A percentile compares a stretch with the other conserved stretches of the same genome.
These are phyloP conservation scores for Dendrophyllia cribrosa DNA, from an alignment of 64 coral and sea anemone genomes.

Conservation along the genomic window DNA sequence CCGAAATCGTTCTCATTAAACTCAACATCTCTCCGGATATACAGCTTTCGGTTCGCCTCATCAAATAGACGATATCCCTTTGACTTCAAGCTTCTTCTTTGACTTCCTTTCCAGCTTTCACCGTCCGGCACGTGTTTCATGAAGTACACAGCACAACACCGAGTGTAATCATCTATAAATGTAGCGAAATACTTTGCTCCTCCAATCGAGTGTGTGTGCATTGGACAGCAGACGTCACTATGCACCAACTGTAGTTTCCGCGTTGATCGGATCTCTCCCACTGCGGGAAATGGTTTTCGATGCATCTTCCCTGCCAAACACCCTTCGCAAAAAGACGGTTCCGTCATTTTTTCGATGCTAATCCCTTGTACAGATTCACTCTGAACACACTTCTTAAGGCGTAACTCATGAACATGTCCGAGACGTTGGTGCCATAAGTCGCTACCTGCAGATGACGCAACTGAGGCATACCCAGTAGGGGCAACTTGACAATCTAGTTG, in stretches of 20 bases:
- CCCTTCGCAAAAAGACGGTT: conserved; percentile 30
- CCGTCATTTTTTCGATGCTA: conserved; percentile 17
- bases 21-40: conserved; percentile 47
- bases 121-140: conserved; percentile 30
- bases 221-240: conserved; percentile 53
- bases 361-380: conserved; percentile 40
- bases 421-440: conserved; percentile 62
- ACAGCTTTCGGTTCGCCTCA: conserved; percentile 43
- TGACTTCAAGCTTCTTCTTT: conserved; percentile 30
- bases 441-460: conserved; percentile 11
- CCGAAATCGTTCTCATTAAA: conserved; percentile 53
- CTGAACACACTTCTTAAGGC: conserved; percentile 47
- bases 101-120: conserved; percentile 45
- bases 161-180: conserved; percentile 63
- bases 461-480: conserved; percentile 20
- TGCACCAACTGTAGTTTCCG: conserved; percentile 56
- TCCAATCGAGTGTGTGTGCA: conserved; percentile 33
- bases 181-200: conserved; percentile 52
- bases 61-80: conserved; percentile 67
- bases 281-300: conserved; percentile 35
- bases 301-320: conserved; percentile 34
- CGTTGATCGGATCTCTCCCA: conserved; percentile 43
- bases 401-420: conserved; percentile 58
- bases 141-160: conserved; percentile 56
- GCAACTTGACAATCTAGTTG: conserved; percentile 61